phyloP scores from a whole-genome alignment of 2,888 invertebrate genomes.

The Aricia artaxerxes region DNA sequence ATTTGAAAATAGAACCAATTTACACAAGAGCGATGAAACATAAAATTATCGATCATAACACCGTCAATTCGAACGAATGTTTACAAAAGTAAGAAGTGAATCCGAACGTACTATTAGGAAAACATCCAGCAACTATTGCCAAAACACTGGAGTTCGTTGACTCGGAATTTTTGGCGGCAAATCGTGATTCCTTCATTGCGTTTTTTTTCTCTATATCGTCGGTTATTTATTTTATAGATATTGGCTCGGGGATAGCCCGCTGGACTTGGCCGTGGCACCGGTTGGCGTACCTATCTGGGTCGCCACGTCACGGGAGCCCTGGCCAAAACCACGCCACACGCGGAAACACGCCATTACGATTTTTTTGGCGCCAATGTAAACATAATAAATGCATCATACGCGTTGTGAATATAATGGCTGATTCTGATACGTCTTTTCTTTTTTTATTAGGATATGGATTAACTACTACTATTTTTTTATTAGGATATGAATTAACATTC shows the following conservation, averaged over 20 bases:
- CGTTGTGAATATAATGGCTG: background rate
- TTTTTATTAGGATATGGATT: background rate
- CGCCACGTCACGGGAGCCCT: slow-evolving; percentile 74
- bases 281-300: slow-evolving; percentile 78
- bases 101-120: slow-evolving; percentile 74
- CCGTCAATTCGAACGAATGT: slow-evolving; percentile 38
- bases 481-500: background rate
- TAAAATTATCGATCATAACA: slow-evolving; percentile 27
- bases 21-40: slow-evolving; percentile 18
- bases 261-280: slow-evolving; percentile 79
- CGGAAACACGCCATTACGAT: slow-evolving; percentile 67
- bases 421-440: background rate
- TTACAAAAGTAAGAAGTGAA: slow-evolving; percentile 59
- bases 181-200: slow-evolving; percentile 74
- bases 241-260: slow-evolving; percentile 78
- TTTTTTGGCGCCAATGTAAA: slow-evolving; percentile 30
- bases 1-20: slow-evolving; percentile 15
- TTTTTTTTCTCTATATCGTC: slow-evolving; percentile 67
- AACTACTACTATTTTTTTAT: too few relatives aligned
- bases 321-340: slow-evolving; percentile 76
- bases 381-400: slow-evolving; percentile 27
- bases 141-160: slow-evolving; percentile 78
- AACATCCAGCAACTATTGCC: slow-evolving; percentile 71
- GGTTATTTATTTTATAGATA: slow-evolving; percentile 80
- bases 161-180: slow-evolving; percentile 74